These are phyloP conservation scores for Myanophis thanlyinensis DNA, from an alignment of 2,113 vertebrate species.

Conservation along the genomic window DNA sequence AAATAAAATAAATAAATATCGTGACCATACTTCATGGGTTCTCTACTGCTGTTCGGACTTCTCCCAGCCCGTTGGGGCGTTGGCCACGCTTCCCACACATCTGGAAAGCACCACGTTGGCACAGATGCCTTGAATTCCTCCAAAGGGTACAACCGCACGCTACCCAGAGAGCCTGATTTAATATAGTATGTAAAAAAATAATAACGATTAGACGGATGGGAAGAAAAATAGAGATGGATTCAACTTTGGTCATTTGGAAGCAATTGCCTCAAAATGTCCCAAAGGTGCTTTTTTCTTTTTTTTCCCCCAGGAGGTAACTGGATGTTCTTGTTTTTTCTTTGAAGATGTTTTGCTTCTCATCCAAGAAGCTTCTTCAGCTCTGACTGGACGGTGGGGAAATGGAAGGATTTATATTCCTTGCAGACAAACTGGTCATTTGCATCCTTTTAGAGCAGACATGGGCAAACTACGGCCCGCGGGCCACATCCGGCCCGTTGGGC, in stretches of 20 bases:
- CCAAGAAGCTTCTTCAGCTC: too few relatives aligned
- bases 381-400: too few relatives aligned
- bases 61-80: neutral
- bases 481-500: too few relatives aligned
- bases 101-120: neutral
- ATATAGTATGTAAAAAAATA: neutral
- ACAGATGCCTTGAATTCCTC: neutral
- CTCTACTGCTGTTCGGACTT: neutral
- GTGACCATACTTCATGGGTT: neutral
- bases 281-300: too few relatives aligned
- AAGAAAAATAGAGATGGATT: neutral
- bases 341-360: too few relatives aligned
- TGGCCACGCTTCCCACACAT: neutral
- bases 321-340: too few relatives aligned
- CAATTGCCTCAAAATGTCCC: neutral
- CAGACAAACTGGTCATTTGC: too few relatives aligned
- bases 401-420: too few relatives aligned
- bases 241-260: neutral
- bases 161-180: neutral
- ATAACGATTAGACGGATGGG: neutral
- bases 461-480: too few relatives aligned
- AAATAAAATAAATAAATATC: too few relatives aligned
- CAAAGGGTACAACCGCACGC: neutral
- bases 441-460: too few relatives aligned
- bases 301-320: too few relatives aligned